These are phyloP conservation scores for Mimumesa dahlbomi DNA, from an alignment of 2,888 invertebrate genomes.

Conservation along the genomic window DNA sequence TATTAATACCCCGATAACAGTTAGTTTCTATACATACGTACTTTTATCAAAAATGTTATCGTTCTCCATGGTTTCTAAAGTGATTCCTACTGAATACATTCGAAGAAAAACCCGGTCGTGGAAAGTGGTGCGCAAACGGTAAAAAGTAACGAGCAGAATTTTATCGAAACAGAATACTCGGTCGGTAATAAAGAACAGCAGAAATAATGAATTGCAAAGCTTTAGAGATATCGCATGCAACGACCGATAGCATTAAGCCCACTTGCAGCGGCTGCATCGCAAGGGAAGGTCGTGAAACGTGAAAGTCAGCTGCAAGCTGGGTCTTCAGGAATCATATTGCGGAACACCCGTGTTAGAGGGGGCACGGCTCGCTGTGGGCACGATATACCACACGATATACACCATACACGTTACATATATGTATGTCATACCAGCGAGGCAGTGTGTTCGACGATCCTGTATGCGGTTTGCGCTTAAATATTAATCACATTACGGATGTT, in stretches of 20 bases:
- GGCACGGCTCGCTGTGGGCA: slow-evolving; percentile 37
- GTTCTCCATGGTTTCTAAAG: no score
- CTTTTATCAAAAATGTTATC: no score
- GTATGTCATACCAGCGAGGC: slow-evolving; percentile 62
- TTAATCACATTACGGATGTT: slow-evolving; percentile 69
- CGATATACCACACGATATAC: slow-evolving; percentile 25
- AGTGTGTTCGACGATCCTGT: slow-evolving; percentile 64
- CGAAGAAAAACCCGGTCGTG: no score
- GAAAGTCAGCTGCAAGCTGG: slow-evolving; percentile 2
- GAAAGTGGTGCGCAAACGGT: no score
- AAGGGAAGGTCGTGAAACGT: not conserved
- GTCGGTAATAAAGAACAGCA: slow-evolving; percentile 14
- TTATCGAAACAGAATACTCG: not conserved
- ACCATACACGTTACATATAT: slow-evolving; percentile 37
- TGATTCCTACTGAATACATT: no score
- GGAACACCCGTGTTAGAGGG: slow-evolving; percentile 39
- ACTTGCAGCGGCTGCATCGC: not conserved
- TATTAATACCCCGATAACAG: no score
- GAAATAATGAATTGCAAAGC: not conserved
- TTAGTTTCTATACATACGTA: no score
- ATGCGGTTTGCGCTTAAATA: slow-evolving; percentile 62
- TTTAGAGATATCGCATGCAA: slow-evolving; percentile 18
- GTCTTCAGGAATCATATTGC: slow-evolving; percentile 32
- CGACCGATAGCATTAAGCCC: slow-evolving; percentile 9
- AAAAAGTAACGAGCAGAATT: no score